These are phyloP conservation scores for Electrophaes corylata DNA, from an alignment of 2,888 invertebrate genomes.

Conservation along the genomic window DNA sequence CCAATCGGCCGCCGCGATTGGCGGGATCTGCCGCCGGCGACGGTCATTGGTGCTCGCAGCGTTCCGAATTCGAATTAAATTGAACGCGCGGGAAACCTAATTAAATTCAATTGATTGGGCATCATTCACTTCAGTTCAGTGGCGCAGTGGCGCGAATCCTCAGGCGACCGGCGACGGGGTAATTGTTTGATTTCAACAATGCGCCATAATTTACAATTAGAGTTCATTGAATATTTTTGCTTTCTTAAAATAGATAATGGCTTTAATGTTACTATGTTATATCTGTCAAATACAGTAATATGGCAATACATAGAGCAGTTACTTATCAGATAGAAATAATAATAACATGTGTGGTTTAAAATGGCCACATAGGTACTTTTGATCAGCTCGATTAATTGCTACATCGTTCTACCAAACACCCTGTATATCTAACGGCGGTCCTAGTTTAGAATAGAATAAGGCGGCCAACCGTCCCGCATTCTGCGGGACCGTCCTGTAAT, in stretches of 20 bases:
- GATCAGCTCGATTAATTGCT: no score
- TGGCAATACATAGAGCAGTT: no score
- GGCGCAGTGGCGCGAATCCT: constrained; percentile 9
- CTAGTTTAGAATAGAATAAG: no score
- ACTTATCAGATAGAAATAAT: no score
- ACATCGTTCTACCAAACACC: no score
- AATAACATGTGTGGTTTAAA: no score
- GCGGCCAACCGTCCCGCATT: no score
- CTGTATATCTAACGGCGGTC: no score
- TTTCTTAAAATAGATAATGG: not conserved
- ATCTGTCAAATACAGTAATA: no score
- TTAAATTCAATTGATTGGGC: constrained; percentile 69
- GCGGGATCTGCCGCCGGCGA: constrained; percentile 48
- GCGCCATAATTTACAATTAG: constrained; percentile 32
- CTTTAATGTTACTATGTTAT: not conserved
- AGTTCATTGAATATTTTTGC: not conserved
- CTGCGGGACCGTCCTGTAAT: no score
- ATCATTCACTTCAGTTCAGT: constrained; percentile 44
- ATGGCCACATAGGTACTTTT: no score
- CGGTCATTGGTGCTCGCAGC: constrained; percentile 56
- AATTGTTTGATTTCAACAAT: constrained; percentile 36
- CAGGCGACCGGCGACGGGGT: constrained; percentile 27
- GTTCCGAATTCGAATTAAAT: constrained; percentile 53
- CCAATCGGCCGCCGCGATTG: constrained; percentile 59
- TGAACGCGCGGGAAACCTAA: constrained; percentile 53